phyloP scores from a whole-genome alignment of 2,797 vertebrate species.

The Varecia variegata region DNA sequence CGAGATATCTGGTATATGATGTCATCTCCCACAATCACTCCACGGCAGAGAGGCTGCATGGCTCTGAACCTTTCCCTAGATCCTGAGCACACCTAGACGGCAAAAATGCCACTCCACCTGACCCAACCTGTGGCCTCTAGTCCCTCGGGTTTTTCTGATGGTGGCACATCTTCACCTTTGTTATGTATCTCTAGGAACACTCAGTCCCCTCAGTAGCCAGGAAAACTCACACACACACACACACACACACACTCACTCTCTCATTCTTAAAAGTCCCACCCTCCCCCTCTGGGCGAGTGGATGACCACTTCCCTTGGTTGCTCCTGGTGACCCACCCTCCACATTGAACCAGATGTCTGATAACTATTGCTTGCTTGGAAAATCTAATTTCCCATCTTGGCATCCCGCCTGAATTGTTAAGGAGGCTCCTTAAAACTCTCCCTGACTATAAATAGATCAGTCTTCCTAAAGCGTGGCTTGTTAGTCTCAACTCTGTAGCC shows the following conservation, averaged over 20 bases:
- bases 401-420: neutral
- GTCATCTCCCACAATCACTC: neutral
- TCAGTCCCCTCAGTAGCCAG: neutral
- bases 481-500: neutral
- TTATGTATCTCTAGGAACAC: neutral
- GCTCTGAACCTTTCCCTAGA: neutral
- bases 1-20: fast-evolving
- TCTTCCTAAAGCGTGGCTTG: neutral
- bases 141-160: neutral
- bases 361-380: neutral
- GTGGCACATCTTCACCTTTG: neutral
- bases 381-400: neutral
- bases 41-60: fast-evolving
- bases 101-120: neutral
- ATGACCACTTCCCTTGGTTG: neutral
- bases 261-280: neutral
- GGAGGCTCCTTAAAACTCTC: neutral
- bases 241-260: neutral
- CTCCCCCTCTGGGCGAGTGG: neutral
- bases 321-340: neutral
- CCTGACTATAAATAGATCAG: neutral
- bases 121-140: neutral
- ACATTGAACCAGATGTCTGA: neutral
- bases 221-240: fast-evolving
- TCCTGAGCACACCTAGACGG: neutral